Evolutionary conservation across 2,113 vertebrate species (phyloP).

Genomic region (Narcine bancroftii): DNA sequence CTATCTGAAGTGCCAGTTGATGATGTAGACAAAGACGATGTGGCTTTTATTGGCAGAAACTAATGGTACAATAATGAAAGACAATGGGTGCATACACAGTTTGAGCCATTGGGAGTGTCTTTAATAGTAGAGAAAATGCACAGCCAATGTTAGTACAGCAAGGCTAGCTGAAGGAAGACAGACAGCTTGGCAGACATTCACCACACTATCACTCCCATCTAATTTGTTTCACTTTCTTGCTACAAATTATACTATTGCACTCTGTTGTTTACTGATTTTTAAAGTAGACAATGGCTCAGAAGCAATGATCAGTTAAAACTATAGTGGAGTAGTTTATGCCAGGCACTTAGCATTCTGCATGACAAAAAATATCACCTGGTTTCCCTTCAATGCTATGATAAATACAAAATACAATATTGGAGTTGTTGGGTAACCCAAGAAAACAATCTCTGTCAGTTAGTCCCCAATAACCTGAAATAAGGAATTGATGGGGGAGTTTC

Average conservation of each 20-base stretch:
- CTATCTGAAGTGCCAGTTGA: too few relatives aligned
- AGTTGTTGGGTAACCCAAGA: background rate
- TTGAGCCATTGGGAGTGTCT: too few relatives aligned
- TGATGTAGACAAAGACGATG: too few relatives aligned
- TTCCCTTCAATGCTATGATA: too few relatives aligned
- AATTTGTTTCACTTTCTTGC: background rate
- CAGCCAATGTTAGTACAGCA: too few relatives aligned
- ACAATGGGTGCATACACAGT: too few relatives aligned
- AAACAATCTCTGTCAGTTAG: background rate
- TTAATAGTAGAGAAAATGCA: too few relatives aligned
- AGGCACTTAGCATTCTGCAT: too few relatives aligned
- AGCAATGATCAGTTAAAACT: background rate
- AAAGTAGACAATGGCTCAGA: background rate
- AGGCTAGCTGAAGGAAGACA: too few relatives aligned
- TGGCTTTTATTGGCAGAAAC: too few relatives aligned
- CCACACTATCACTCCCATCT: background rate
- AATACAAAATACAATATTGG: background rate
- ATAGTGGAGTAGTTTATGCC: background rate
- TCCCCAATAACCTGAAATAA: background rate
- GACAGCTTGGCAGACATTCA: too few relatives aligned
- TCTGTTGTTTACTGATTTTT: background rate
- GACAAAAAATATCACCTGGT: background rate
- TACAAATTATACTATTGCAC: background rate
- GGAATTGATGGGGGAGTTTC: background rate
- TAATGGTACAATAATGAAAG: too few relatives aligned